Evolutionary conservation across 2,797 vertebrate genomes (phyloP).

Genomic region (Clamator glandarius): DNA sequence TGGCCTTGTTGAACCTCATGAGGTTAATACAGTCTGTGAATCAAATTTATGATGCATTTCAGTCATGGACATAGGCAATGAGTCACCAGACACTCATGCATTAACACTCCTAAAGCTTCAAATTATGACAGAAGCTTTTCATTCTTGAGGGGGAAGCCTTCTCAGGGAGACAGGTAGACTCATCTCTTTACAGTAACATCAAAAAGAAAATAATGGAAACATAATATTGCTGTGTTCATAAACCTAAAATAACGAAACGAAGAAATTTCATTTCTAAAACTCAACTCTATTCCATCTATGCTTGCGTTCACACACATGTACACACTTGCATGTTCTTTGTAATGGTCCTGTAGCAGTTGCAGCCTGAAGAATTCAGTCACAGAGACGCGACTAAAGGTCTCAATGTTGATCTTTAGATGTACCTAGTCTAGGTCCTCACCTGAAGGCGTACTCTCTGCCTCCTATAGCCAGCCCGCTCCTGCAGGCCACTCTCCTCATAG

Average conservation of each 20-base stretch:
- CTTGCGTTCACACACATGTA: background rate
- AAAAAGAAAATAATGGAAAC: background rate
- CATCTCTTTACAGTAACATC: background rate
- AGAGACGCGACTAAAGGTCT: background rate
- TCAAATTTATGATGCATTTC: background rate
- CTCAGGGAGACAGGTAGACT: background rate
- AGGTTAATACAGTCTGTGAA: no score
- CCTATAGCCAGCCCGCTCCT: background rate
- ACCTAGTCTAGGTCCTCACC: background rate
- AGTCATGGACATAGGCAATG: background rate
- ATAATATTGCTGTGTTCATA: background rate
- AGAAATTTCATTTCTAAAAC: background rate
- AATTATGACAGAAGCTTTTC: background rate
- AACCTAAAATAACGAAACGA: background rate
- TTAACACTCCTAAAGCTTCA: background rate
- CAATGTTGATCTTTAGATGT: background rate
- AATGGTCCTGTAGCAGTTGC: background rate
- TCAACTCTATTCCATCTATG: background rate
- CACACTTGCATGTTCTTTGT: background rate
- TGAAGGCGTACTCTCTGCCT: background rate
- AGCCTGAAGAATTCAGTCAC: background rate
- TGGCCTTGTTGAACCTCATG: no score
- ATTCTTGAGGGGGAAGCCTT: background rate
- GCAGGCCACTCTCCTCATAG: fast-evolving
- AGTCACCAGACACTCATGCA: background rate